phyloP scores from a whole-genome alignment of 2,797 vertebrate genomes.

The Rhynchotus rufescens region DNA sequence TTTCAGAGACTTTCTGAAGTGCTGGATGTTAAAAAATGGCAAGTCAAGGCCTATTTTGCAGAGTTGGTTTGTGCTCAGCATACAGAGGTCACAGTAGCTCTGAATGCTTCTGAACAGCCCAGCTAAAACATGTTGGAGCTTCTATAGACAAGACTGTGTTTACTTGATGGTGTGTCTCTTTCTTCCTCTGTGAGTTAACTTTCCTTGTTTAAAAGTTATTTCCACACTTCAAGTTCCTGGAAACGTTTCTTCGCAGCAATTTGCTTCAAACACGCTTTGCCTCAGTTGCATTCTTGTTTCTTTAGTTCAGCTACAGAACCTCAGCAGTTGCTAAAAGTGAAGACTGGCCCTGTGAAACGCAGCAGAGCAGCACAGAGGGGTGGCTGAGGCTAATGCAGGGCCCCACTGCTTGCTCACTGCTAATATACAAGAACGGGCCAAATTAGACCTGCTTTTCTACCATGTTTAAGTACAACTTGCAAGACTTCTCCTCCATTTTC shows the following conservation, averaged over 20 bases:
- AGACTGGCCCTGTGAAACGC: neutral
- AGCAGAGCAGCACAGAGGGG: neutral
- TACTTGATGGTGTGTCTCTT: neutral
- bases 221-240: neutral
- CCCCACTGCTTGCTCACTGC: neutral
- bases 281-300: neutral
- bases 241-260: neutral
- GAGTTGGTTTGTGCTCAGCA: neutral
- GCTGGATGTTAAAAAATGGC: neutral
- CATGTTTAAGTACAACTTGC: slow-evolving; percentile 35
- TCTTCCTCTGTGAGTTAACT: neutral
- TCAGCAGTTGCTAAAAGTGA: neutral
- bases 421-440: neutral
- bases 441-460: neutral
- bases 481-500: slow-evolving; percentile 38
- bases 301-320: neutral
- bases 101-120: neutral
- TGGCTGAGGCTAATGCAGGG: neutral
- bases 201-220: neutral
- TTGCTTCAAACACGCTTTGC: neutral
- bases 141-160: neutral
- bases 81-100: neutral
- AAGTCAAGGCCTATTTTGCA: neutral
- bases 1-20: neutral
- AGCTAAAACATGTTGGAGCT: neutral